Conservation (phyloP, 2,888 invertebrate genomes). For the Cosmia pyralina region DNA sequence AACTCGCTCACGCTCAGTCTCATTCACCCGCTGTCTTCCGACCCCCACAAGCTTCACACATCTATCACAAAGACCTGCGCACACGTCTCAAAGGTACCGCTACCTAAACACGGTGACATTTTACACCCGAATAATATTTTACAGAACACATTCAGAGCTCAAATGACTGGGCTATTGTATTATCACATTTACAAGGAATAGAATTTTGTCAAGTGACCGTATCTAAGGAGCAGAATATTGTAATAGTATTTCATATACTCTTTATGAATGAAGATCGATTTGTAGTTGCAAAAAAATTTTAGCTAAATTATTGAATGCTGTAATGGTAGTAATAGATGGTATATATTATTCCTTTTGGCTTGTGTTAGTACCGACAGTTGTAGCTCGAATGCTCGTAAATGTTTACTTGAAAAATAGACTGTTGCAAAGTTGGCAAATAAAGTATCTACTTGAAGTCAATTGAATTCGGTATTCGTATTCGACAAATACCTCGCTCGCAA, state of each 20-base stretch:
- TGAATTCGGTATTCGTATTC: conserved; percentile 6
- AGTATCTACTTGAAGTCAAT: conserved; percentile 1
- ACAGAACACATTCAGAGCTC: conserved; percentile 44
- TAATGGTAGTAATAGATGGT: conserved; percentile 47
- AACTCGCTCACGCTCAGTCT: conserved; percentile 42
- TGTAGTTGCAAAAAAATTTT: conserved; percentile 41
- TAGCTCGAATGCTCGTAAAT: neutral
- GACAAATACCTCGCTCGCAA: neutral
- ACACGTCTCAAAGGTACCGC: conserved; percentile 83
- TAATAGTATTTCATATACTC: conserved; percentile 63
- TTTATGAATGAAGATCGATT: conserved; percentile 64
- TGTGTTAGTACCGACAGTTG: conserved; percentile 1
- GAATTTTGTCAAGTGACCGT: conserved; percentile 60
- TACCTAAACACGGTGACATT: conserved; percentile 80
- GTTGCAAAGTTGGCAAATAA: conserved; percentile 4
- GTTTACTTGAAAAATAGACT: neutral
- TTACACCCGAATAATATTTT: conserved; percentile 73
- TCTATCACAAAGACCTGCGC: conserved; percentile 55
- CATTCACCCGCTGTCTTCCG: conserved; percentile 42
- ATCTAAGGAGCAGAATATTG: conserved; percentile 41
- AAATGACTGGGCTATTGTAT: conserved; percentile 52
- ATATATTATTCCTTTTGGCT: conserved; percentile 31
- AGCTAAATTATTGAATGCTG: conserved; percentile 19
- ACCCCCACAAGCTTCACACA: conserved; percentile 62
- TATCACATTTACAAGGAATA: conserved; percentile 52